Base-by-base conservation (phyloP, 2,888 invertebrate species). In the Myopa testacea region DNA sequence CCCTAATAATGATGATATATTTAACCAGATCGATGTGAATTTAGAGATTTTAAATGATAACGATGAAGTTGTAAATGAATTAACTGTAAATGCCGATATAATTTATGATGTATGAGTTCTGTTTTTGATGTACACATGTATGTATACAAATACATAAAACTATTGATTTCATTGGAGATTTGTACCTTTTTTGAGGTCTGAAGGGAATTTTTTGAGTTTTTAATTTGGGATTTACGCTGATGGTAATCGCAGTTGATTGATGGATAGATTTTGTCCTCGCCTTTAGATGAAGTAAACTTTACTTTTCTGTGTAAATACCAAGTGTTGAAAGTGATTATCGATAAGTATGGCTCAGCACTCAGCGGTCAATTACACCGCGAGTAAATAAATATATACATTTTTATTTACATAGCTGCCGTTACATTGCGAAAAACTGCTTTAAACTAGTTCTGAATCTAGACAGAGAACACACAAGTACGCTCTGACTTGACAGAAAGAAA, bases 51-150 rank as follows among this genome's bases (percentile, higher is more conserved):
- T 86, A 1, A 82, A 78, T 70, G 84, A 83, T 14, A 81, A 83
- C 69, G 86, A 82, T 55, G 82, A 84, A n/a, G 77, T 85, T 1
- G 77, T 85, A 4, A 70, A 86, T 10, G 81, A 84, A 65, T 80
- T 86, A 5, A 83, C 81, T 34, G 85, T 87, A 38, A 83, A 82
- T 78, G 87, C 87, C 4, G 81, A 86, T 71, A 78, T 86, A 16
- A 82, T 82, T 55, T 86, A 82, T 76, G 82, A 84, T 74, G 77
- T 81, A 60, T 75, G 55, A 70, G 60, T 55, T 55, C 60, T 10
- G 4, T 34, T 45, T 45, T 55, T 26, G 26, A 26, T 26, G 26
- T 26, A 26, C 26, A 26, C 26, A 26, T 26, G 1, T 26, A 26
- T 26, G 26, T 26, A 26, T 26, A 26, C 2, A 1, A 1, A 26